phyloP scores from a whole-genome alignment of 2,888 invertebrate genomes.

The Amblyteles armatorius region DNA sequence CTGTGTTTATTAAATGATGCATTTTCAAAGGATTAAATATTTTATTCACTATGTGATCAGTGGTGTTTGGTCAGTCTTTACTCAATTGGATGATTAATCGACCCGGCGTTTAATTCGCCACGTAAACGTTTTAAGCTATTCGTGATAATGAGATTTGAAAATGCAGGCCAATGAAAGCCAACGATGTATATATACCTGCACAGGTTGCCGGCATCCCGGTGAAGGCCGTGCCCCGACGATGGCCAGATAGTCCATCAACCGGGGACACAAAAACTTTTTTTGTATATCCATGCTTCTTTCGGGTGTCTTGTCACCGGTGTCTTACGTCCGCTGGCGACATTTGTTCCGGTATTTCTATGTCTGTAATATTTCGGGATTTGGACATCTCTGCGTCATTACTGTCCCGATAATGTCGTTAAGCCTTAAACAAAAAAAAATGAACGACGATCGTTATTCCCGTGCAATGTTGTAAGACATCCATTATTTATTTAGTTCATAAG shows the following conservation, averaged over 20 bases:
- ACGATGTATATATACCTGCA: constrained; percentile 87
- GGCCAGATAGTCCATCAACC: constrained; percentile 97
- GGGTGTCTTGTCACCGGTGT: constrained; percentile 79
- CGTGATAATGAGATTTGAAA: neutral
- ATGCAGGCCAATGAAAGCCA: neutral
- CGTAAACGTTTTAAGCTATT: neutral
- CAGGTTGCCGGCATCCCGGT: constrained; percentile 90
- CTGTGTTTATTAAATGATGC: neutral
- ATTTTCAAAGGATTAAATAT: neutral
- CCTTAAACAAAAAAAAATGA: constrained; percentile 39
- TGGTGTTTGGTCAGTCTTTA: too few relatives aligned
- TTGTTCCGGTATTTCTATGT: constrained; percentile 71
- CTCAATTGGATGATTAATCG: neutral
- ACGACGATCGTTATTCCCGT: neutral
- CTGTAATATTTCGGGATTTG: constrained; percentile 71
- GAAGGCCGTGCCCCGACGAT: constrained; percentile 96
- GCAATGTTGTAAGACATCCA: neutral
- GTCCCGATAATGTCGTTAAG: constrained; percentile 13
- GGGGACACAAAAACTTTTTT: constrained; percentile 93
- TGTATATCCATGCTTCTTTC: constrained; percentile 87
- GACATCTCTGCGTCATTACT: constrained; percentile 78
- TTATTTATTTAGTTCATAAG: too few relatives aligned
- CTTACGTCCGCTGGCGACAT: constrained; percentile 72
- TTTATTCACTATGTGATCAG: too few relatives aligned
- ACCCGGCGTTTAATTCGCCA: neutral